Percentiles rank a stretch among this genome's conserved stretches.
phyloP scores from a whole-genome alignment of 2,797 vertebrate genomes.

The Oreortyx pictus region DNA sequence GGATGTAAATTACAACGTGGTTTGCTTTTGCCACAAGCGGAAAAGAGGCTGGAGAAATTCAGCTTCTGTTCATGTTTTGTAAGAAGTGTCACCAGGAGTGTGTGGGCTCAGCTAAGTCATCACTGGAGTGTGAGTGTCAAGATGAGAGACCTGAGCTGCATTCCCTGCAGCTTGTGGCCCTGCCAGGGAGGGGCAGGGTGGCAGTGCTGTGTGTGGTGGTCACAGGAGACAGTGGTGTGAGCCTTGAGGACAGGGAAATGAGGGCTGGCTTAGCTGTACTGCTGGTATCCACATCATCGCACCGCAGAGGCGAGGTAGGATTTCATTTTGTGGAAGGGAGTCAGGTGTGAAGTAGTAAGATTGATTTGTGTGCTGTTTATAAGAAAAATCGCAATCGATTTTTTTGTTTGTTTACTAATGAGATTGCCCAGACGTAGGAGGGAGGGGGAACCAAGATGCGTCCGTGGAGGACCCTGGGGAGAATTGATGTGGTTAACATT shows the following conservation, averaged over 20 bases:
- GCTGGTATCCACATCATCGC: neutral
- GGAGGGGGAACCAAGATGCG: neutral
- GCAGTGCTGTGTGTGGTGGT: neutral
- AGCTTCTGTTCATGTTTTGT: neutral
- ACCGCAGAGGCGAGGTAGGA: neutral
- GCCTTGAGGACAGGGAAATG: neutral
- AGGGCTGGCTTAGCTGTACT: neutral
- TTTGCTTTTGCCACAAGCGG: neutral
- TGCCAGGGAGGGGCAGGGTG: neutral
- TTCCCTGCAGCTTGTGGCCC: neutral
- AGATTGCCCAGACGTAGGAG: neutral
- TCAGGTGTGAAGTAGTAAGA: neutral
- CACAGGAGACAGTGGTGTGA: fast-evolving
- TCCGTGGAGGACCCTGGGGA: neutral
- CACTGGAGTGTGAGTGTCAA: neutral
- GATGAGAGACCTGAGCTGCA: neutral
- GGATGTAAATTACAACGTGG: neutral
- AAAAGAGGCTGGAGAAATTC: neutral
- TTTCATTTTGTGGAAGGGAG: neutral
- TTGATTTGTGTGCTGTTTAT: neutral
- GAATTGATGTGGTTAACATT: neutral
- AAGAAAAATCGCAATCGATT: neutral
- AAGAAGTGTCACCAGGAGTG: neutral
- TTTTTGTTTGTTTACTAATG: neutral
- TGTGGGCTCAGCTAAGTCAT: neutral